A percentile compares a stretch with the other conserved stretches of the same genome.
Conservation (phyloP, 2,113 vertebrate species). For the Zosterops borbonicus region DNA sequence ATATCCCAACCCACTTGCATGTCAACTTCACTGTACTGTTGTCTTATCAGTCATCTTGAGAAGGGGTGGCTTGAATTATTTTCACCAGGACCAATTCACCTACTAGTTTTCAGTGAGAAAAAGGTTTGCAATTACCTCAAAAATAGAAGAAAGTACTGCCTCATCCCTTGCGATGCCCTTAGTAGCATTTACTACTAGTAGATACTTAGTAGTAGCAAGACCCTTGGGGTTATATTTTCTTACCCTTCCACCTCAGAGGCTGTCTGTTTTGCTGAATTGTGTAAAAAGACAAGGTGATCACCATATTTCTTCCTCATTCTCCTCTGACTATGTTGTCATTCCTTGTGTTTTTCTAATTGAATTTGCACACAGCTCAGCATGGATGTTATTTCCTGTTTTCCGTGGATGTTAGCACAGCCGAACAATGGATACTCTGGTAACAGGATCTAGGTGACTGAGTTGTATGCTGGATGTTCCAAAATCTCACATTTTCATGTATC, state of each 20-base stretch:
- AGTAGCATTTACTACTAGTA: no score
- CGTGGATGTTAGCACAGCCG: not conserved
- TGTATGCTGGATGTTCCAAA: not conserved
- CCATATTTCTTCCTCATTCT: not conserved
- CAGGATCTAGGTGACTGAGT: not conserved
- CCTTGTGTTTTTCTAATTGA: not conserved
- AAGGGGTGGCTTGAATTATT: conserved; percentile 6
- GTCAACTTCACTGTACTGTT: not conserved
- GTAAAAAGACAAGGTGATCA: not conserved
- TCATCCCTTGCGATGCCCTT: not conserved
- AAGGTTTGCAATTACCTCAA: not conserved
- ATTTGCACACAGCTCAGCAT: not conserved
- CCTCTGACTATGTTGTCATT: not conserved
- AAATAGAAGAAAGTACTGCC: not conserved
- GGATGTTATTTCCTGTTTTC: not conserved
- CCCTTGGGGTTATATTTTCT: not conserved
- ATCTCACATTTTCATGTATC: not conserved
- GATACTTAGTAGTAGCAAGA: not conserved
- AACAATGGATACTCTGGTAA: not conserved
- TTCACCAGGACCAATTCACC: not conserved
- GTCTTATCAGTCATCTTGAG: conserved; percentile 5
- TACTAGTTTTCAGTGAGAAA: not conserved
- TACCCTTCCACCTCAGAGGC: not conserved
- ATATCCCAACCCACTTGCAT: not conserved
- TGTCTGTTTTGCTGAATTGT: not conserved